phyloP scores from a whole-genome alignment of 2,113 vertebrate species.

The Bostrychus sinensis region DNA sequence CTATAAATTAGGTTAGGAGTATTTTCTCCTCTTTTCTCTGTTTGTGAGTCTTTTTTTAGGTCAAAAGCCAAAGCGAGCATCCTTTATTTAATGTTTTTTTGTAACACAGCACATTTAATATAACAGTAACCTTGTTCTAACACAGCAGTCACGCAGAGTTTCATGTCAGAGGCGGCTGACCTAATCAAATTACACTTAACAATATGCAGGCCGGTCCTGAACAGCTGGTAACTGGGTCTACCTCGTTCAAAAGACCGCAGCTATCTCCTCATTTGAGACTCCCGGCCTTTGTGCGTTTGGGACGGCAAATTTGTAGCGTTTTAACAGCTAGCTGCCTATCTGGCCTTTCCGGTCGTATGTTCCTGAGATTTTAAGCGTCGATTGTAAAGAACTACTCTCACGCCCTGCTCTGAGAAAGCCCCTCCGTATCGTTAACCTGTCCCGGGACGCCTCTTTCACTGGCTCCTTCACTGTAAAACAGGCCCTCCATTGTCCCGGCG shows the following conservation, averaged over 20 bases:
- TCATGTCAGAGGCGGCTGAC: background rate
- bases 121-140: background rate
- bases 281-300: background rate
- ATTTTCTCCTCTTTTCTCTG: too few species aligned
- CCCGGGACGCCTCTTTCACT: constrained; percentile 30
- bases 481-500: constrained; percentile 67
- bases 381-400: constrained; percentile 51
- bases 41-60: too few species aligned
- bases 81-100: too few species aligned
- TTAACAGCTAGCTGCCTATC: constrained; percentile 14
- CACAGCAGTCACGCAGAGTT: background rate
- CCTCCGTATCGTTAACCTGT: constrained; percentile 62
- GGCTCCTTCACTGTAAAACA: constrained; percentile 53
- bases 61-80: too few species aligned
- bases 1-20: too few species aligned
- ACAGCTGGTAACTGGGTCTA: background rate
- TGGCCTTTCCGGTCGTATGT: constrained; percentile 15
- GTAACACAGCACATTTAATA: too few species aligned
- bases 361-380: constrained; percentile 18
- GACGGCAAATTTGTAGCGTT: constrained; percentile 13
- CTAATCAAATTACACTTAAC: constrained; percentile 10
- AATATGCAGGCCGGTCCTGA: background rate
- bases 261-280: background rate
- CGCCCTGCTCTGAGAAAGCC: constrained; percentile 23
- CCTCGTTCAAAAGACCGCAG: background rate